Percentiles rank a stretch among this genome's conserved stretches.
Conservation (phyloP, 2,113 vertebrate species). For the Bufo gargarizans region DNA sequence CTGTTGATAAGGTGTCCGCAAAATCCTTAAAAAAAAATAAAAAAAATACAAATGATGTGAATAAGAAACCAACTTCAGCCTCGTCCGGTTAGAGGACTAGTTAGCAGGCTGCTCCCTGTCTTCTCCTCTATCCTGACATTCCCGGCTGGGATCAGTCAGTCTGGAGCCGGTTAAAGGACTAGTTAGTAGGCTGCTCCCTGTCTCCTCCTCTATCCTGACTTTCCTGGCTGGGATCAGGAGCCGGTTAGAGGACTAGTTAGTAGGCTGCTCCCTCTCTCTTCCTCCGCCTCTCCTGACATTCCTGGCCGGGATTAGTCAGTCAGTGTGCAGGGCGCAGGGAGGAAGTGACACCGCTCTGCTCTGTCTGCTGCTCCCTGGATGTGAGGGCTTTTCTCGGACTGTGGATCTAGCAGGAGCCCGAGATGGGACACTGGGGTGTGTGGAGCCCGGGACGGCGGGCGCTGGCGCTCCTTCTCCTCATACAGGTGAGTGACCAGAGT, state of each 20-base stretch:
- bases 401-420: not conserved
- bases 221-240: not conserved
- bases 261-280: not conserved
- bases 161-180: not conserved
- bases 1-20: too few relatives aligned
- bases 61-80: too few relatives aligned
- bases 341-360: conserved; percentile 20
- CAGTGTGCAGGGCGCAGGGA: conserved; percentile 5
- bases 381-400: not conserved
- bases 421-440: not conserved
- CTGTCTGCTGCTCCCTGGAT: not conserved
- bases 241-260: not conserved
- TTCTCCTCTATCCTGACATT: not conserved
- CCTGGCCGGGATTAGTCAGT: not conserved
- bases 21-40: too few relatives aligned
- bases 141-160: not conserved
- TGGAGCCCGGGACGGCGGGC: not conserved
- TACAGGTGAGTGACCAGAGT: not conserved
- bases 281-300: conserved; percentile 17
- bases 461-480: not conserved
- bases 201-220: not conserved
- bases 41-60: too few relatives aligned
- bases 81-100: conserved; percentile 3
- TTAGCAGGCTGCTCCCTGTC: not conserved
- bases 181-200: conserved; percentile 5